Conservation (phyloP, 2,113 vertebrate species). For the Ophiodon elongatus region DNA sequence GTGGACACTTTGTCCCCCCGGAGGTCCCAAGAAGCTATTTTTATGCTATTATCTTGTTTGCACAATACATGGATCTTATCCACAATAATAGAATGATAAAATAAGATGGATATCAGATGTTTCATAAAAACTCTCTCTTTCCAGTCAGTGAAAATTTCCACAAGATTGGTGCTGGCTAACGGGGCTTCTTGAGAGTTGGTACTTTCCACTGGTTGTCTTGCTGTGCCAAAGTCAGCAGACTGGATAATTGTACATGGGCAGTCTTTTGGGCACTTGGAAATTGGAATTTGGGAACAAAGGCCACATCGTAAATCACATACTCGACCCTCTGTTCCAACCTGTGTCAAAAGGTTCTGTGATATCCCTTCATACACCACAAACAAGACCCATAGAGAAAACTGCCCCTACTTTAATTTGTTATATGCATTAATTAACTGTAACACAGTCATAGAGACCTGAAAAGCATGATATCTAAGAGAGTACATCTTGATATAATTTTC, state of each 20-base stretch:
- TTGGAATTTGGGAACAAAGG: conserved; percentile 43
- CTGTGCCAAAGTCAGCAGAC: conserved; percentile 66
- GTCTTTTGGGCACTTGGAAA: conserved; percentile 25
- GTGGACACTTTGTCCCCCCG: neutral
- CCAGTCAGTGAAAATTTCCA: conserved; percentile 6
- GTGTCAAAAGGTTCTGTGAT: neutral
- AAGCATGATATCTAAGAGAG: neutral
- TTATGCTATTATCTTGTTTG: neutral
- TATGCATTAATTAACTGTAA: neutral
- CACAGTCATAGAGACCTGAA: neutral
- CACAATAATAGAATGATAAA: too few species aligned
- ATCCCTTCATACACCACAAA: neutral
- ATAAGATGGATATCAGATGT: neutral
- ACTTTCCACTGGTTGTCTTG: conserved; percentile 44
- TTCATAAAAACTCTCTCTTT: conserved; percentile 8
- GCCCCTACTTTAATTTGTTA: too few species aligned
- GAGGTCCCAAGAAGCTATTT: neutral
- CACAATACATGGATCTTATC: neutral
- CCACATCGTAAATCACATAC: conserved; percentile 41
- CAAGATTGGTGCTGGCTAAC: conserved; percentile 16
- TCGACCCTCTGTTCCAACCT: conserved; percentile 14
- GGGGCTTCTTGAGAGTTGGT: conserved; percentile 19
- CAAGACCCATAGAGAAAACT: neutral
- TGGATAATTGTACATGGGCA: conserved; percentile 24
- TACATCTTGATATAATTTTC: neutral